Base-by-base conservation (phyloP, 2,113 vertebrate species). In the Chloropsis cyanopogon region DNA sequence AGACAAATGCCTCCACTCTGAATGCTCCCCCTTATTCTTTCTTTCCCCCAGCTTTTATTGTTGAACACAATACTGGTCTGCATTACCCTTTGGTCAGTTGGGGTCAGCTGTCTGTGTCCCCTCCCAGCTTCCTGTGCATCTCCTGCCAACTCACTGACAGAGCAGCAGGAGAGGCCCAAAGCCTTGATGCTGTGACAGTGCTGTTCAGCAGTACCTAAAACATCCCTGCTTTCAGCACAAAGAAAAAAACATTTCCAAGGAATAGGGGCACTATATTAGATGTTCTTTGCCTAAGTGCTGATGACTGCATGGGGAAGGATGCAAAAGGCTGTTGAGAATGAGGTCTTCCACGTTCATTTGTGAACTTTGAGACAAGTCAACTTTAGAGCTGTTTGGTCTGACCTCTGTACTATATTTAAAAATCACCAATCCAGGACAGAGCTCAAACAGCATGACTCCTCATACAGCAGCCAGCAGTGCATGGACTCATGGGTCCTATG, bases 41-140 rank as follows among this genome's bases (percentile, higher is more conserved):
- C 28, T 50, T 68, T 63, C 19, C 13, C 17, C 8, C 39, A 46
- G 17, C 9, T 61, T 53, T 65, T 75, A 17, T 6, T 44, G 10
- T 33, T 49, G 33, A 87, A 31, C n/a, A 46, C 1, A 11, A 24
- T 0, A 0, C 11, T 4, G 4, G 17, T 33, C 20, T 65, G 18
- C 29, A 9, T 63, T 26, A 19, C 14, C 18, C n/a, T 84, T 56
- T n/a, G 31, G n/a, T 42, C 47, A 54, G 8, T 0, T 57, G 15
- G 20, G 35, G 18, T 14, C 84, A 57, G 42, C 17, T 86, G 4
- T 28, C 26, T 53, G 7, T 44, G 10, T 11, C 18, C 21, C 26
- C 9, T 69, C 10, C 8, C 73, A 87, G 1, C 3, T 73, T 28
- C 46, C 49, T 66, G 21, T 37, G 28, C 42, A 44, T 24, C 6